phyloP scores from a whole-genome alignment of 2,113 vertebrate species.

The Grallaria varia region DNA sequence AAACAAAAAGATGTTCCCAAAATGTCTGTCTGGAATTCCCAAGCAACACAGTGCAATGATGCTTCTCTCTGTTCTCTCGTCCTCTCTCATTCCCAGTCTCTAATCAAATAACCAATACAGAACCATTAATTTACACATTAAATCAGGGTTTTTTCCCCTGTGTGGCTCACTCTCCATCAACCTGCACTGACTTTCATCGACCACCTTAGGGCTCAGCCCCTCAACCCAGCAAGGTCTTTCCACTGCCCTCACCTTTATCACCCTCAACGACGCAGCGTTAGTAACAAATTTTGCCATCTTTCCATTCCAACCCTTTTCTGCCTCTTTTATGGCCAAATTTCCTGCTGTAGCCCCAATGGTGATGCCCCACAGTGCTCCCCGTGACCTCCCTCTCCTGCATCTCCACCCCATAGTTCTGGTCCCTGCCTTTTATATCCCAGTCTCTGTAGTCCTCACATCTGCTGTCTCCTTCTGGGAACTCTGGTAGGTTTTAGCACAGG shows the following conservation, averaged over 20 bases:
- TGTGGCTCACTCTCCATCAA: background rate
- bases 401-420: background rate
- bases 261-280: accelerated
- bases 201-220: background rate
- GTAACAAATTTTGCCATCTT: background rate
- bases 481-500: background rate
- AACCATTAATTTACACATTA: background rate
- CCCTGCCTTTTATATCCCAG: background rate
- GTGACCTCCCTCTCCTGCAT: background rate
- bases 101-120: background rate
- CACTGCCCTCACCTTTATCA: accelerated
- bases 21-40: background rate
- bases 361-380: accelerated
- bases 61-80: background rate
- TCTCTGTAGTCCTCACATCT: background rate
- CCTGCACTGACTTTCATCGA: background rate
- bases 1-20: background rate
- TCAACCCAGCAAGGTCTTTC: background rate
- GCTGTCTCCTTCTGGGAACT: background rate
- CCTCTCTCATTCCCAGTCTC: background rate
- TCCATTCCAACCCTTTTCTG: background rate
- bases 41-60: background rate
- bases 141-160: background rate
- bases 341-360: background rate
- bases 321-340: background rate